Conservation (phyloP, 2,888 invertebrate species). For the Eupithecia inturbata region DNA sequence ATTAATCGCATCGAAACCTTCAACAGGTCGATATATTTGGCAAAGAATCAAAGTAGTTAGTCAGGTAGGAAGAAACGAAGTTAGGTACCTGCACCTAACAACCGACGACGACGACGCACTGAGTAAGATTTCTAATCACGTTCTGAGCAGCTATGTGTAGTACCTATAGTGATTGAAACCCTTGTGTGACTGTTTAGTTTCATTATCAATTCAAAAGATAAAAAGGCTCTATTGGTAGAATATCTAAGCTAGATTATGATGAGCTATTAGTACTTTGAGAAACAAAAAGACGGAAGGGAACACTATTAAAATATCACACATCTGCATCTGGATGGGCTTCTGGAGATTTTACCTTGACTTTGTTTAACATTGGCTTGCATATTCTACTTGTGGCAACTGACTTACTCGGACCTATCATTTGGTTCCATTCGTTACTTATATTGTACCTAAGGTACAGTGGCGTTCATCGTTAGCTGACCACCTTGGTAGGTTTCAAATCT, state of each 20-base stretch:
- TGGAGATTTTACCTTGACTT: too few species aligned
- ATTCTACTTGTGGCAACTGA: too few species aligned
- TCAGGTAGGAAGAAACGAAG: slow-evolving; percentile 20
- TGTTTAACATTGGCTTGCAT: too few species aligned
- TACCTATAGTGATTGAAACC: slow-evolving; percentile 36
- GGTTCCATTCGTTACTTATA: too few species aligned
- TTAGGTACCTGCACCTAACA: slow-evolving; percentile 24
- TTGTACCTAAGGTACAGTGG: too few species aligned
- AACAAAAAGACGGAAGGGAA: not conserved
- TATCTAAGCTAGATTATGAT: not conserved
- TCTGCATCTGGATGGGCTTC: too few species aligned
- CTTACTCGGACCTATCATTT: too few species aligned
- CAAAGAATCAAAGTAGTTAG: slow-evolving; percentile 18
- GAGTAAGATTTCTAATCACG: slow-evolving; percentile 63
- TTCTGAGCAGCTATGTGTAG: slow-evolving; percentile 41
- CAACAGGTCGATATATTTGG: slow-evolving; percentile 5
- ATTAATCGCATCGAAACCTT: not conserved
- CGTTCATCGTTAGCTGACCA: too few species aligned
- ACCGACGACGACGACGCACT: slow-evolving; percentile 39
- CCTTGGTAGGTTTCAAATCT: too few species aligned
- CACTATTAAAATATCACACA: too few species aligned
- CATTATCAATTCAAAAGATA: not conserved
- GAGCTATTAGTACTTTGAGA: not conserved
- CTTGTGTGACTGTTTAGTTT: slow-evolving; percentile 27
- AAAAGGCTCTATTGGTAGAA: not conserved